Conservation (phyloP, 2,113 vertebrate species). For the Tichodroma muraria region DNA sequence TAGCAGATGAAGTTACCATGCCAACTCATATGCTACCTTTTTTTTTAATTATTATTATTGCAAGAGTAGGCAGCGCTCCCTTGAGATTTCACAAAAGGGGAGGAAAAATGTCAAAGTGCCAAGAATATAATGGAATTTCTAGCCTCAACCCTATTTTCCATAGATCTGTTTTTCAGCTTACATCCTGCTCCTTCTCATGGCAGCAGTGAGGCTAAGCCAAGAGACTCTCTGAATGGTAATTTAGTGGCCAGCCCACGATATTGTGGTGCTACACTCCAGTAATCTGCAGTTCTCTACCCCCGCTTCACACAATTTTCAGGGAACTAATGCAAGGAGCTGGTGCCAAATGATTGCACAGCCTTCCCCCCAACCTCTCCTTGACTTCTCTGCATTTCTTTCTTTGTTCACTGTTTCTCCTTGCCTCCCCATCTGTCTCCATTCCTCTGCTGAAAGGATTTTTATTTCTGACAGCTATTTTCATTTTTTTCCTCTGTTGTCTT, state of each 20-base stretch:
- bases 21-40: conserved; percentile 59
- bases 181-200: neutral
- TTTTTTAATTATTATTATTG: conserved; percentile 48
- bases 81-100: conserved; percentile 54
- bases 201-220: conserved; percentile 21
- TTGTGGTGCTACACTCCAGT: conserved; percentile 46
- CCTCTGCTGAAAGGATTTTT: neutral
- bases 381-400: neutral
- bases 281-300: neutral
- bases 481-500: neutral
- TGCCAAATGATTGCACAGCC: conserved; percentile 28
- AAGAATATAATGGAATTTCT: conserved; percentile 50
- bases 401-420: neutral
- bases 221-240: conserved; percentile 43
- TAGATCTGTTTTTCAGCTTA: conserved; percentile 39
- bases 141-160: conserved; percentile 28
- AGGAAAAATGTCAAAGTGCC: conserved; percentile 55
- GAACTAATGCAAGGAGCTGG: conserved; percentile 2
- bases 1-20: conserved; percentile 67
- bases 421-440: neutral
- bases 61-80: conserved; percentile 36
- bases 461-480: neutral
- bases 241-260: conserved; percentile 46
- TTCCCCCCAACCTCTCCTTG: neutral
- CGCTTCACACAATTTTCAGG: conserved; percentile 9